A percentile compares a stretch with the other conserved stretches of the same genome.
phyloP scores from a whole-genome alignment of 2,113 vertebrate species.

The Vimba vimba region DNA sequence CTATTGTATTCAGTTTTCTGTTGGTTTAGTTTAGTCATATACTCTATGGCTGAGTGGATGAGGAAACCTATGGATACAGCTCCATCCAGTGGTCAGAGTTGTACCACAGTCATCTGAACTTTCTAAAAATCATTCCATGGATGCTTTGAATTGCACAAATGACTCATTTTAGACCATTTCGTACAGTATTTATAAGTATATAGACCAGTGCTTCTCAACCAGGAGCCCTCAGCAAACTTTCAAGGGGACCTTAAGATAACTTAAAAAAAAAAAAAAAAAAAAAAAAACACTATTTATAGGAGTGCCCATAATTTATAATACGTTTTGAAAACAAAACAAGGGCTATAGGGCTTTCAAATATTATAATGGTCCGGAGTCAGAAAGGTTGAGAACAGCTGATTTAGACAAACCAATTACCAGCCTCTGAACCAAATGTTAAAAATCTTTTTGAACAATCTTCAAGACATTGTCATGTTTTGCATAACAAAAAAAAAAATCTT shows the following conservation, averaged over 20 bases:
- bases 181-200: background rate
- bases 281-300: too few relatives aligned
- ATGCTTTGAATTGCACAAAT: background rate
- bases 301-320: background rate
- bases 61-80: slow-evolving; percentile 10
- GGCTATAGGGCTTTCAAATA: background rate
- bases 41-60: background rate
- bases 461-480: background rate
- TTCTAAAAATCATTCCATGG: background rate
- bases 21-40: background rate
- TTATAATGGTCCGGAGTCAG: background rate
- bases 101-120: background rate
- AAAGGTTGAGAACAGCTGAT: background rate
- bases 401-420: background rate
- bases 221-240: background rate
- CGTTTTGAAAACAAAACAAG: background rate
- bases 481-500: too few relatives aligned
- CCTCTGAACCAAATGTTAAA: too few relatives aligned
- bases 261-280: background rate
- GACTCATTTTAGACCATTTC: background rate
- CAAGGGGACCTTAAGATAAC: background rate
- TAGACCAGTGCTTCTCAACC: background rate
- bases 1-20: background rate
- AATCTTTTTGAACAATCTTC: too few relatives aligned
- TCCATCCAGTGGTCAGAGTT: slow-evolving; percentile 32